Base-by-base conservation (phyloP, 2,888 invertebrate genomes). In the Chymomyza caudatula region DNA sequence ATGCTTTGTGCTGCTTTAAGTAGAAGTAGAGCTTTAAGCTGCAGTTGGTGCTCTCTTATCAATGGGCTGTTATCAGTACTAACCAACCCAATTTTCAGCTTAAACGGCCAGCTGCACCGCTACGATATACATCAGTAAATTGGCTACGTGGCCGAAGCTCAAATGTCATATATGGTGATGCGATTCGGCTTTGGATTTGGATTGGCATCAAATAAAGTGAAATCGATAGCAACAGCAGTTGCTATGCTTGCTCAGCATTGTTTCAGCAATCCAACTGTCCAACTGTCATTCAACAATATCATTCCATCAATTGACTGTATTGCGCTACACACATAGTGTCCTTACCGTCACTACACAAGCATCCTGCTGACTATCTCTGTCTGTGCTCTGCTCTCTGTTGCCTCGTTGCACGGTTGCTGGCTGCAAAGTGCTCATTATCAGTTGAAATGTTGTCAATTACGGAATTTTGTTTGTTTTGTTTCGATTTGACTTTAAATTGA, bases 401-500 rank as follows among this genome's bases (percentile, higher is more conserved):
- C 17, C 42, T 59, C 44, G 49, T 58, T 57, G 17, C n/a, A n/a
- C n/a, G n/a, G n/a, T n/a, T n/a, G 13, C 60, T 63, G n/a, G 44
- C 63, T 15, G 71, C 60, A 73, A 78, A 74, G 74, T 74, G 74
- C 82, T 78, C 78, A 83, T 84, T 86, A 84, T 81, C 85, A 71
- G 76, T 69, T 76, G 78, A 84, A 86, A 87, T 84, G 84, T 76
- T 87, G 87, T 85, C 87, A 85, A 85, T 87, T 86, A 84, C 70
- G 69, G 69, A 69, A 74, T 81, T 81, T 72, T 73, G 76, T 80
- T 76, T 74, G 81, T 71, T 77, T 82, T 73, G 71, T 71, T 78
- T 74, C 71, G 78, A 85, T 84, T 83, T 76, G 86, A 84, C 76
- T 85, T 83, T 77, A 84, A 85, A 82, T 82, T 82, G 78, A 82